These are phyloP conservation scores for Odontamblyopus lacepedii DNA, from an alignment of 2,797 vertebrate species.

Conservation along the genomic window DNA sequence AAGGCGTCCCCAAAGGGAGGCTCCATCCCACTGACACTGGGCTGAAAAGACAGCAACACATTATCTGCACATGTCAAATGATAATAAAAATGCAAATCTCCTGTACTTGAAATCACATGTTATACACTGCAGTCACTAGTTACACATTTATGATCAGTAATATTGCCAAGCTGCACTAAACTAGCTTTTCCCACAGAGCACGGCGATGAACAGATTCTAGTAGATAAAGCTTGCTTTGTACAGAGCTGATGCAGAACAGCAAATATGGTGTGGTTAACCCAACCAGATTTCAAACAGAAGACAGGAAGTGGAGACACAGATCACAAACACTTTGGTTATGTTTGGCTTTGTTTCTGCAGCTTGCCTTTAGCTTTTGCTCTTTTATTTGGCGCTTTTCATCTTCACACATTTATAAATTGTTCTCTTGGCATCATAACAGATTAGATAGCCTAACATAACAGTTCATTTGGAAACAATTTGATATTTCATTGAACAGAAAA, in stretches of 20 bases:
- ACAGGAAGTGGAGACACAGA: constrained; percentile 4
- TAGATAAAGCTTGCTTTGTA: background rate
- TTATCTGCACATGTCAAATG: background rate
- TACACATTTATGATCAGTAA: background rate
- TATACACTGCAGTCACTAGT: background rate
- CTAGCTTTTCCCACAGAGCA: background rate
- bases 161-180: background rate
- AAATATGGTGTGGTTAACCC: constrained; percentile 3
- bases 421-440: background rate
- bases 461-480: background rate
- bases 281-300: background rate
- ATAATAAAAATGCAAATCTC: too few species aligned
- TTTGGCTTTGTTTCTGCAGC: background rate
- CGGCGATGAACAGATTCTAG: background rate
- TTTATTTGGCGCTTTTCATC: background rate
- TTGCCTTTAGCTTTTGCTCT: background rate
- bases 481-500: background rate
- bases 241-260: background rate
- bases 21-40: constrained; percentile 98
- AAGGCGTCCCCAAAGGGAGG: constrained; percentile 98
- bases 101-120: background rate
- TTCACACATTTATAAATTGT: background rate
- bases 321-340: background rate
- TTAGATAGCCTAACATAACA: background rate
- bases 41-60: constrained; percentile 70